Conservation (phyloP, 2,797 vertebrate species). For the Chelonia mydas region DNA sequence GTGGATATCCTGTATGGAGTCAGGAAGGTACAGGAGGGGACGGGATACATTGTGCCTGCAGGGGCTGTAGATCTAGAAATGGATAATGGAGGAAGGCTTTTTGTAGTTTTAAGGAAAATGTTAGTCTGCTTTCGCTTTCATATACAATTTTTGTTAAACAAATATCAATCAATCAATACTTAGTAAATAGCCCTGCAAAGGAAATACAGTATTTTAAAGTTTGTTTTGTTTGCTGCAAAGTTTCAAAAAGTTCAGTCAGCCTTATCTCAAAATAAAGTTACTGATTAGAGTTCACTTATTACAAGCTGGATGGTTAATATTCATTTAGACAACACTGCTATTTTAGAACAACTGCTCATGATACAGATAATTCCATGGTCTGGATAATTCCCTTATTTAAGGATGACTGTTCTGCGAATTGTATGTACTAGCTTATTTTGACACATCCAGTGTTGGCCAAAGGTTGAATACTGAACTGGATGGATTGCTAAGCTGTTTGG, state of each 20-base stretch:
- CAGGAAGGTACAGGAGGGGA: conserved; percentile 67
- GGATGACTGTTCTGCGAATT: not conserved
- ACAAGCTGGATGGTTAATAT: not conserved
- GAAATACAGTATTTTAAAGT: not conserved
- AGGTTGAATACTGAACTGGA: not conserved
- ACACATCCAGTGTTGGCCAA: not conserved
- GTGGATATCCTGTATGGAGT: conserved; percentile 69
- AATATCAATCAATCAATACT: conserved; percentile 28
- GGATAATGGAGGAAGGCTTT: conserved; percentile 34
- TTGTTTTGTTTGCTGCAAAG: conserved; percentile 1
- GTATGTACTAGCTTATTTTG: not conserved
- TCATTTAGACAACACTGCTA: not conserved
- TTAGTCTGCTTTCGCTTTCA: conserved; percentile 3
- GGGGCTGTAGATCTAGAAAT: conserved; percentile 54
- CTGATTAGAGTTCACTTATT: conserved; percentile 17
- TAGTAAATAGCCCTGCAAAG: not conserved
- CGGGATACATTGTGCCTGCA: conserved; percentile 49
- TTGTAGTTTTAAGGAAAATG: not conserved
- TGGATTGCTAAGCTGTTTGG: not conserved
- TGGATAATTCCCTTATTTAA: not conserved
- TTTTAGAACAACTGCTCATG: not conserved
- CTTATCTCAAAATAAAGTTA: not conserved
- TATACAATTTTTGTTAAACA: conserved; percentile 48
- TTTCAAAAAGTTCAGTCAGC: not conserved
- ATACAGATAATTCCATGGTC: not conserved